Percentiles rank a stretch among this genome's conserved stretches.
Evolutionary conservation across 2,113 vertebrate genomes (phyloP).

Genomic region (Tautogolabrus adspersus): DNA sequence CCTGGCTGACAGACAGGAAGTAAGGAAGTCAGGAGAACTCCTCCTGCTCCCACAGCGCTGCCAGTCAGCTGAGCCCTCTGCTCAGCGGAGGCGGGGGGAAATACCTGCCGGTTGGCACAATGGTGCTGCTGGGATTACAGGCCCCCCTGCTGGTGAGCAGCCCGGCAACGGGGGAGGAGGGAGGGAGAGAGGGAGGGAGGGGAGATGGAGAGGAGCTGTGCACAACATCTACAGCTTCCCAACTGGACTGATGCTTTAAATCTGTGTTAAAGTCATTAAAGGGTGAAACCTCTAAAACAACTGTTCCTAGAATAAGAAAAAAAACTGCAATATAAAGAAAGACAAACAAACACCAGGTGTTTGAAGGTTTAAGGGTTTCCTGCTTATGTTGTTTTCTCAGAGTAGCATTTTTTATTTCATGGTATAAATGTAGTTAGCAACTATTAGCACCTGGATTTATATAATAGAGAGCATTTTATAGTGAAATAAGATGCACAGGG

Average conservation of each 20-base stretch:
- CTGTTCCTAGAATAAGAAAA: not conserved
- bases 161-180: conserved; percentile 45
- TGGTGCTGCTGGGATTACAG: conserved; percentile 84
- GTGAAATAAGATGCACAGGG: too few species aligned
- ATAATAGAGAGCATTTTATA: too few species aligned
- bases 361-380: too few species aligned
- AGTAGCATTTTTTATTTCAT: too few species aligned
- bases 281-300: not conserved
- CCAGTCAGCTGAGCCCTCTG: conserved; percentile 81
- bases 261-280: not conserved
- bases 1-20: conserved; percentile 58
- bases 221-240: conserved; percentile 85
- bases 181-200: not conserved
- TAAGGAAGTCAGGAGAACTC: conserved; percentile 51
- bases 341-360: too few species aligned
- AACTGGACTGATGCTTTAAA: conserved; percentile 66
- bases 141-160: conserved; percentile 88
- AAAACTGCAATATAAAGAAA: not conserved
- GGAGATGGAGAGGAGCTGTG: conserved; percentile 61
- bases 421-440: too few species aligned
- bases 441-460: too few species aligned
- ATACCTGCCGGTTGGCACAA: conserved; percentile 89
- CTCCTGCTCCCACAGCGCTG: conserved; percentile 72
- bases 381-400: too few species aligned
- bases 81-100: conserved; percentile 83